These are phyloP conservation scores for Amiota mariae DNA, from an alignment of 2,888 invertebrate genomes.

Conservation along the genomic window DNA sequence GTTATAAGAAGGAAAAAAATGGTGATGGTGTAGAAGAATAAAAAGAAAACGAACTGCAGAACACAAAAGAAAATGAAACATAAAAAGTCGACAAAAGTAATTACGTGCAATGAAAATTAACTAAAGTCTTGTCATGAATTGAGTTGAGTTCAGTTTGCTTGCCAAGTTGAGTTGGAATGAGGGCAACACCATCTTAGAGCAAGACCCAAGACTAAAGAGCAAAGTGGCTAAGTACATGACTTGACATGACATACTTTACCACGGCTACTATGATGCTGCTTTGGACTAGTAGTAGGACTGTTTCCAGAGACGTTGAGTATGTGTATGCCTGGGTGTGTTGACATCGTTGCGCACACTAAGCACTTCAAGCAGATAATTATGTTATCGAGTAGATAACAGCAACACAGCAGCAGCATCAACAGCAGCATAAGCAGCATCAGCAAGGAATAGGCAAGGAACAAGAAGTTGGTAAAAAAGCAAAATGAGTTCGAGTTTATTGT, in stretches of 20 bases:
- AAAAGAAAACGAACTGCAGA: background rate
- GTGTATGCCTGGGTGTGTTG: background rate
- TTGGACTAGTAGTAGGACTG: background rate
- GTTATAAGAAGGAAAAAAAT: background rate
- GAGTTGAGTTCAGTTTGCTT: constrained; percentile 16
- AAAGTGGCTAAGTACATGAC: background rate
- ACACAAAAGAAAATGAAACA: constrained; percentile 18
- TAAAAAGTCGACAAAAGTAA: constrained; percentile 34
- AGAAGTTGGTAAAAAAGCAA: no score
- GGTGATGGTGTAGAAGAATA: no score
- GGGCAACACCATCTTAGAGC: background rate
- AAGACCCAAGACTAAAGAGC: background rate
- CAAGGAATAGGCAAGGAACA: no score
- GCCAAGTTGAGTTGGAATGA: background rate
- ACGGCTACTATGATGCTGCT: constrained; percentile 4
- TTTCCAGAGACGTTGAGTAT: no score
- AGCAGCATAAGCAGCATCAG: no score
- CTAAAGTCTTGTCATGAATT: constrained; percentile 12
- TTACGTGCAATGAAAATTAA: constrained; percentile 38
- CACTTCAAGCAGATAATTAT: constrained; percentile 25
- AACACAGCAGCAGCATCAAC: no score
- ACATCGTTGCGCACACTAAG: background rate
- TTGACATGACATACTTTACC: constrained; percentile 10
- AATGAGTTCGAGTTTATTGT: background rate
- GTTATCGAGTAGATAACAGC: constrained; percentile 19